Evolutionary conservation across 2,888 invertebrate genomes (phyloP), one percentile per base, ranked within the genome.

Genomic region (Drosophila mimica): DNA sequence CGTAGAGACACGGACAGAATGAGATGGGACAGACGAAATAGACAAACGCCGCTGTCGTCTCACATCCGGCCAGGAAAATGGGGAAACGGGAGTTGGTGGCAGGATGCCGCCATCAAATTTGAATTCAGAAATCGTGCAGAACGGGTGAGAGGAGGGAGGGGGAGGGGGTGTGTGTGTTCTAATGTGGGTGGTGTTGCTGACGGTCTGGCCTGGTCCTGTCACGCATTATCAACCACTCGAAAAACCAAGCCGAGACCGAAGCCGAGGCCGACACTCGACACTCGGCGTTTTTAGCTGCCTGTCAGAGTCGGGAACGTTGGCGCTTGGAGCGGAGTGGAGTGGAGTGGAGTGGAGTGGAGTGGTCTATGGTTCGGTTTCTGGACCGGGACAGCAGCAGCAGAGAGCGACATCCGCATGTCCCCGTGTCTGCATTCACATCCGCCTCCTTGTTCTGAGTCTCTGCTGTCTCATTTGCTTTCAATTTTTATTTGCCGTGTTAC

Each of bases 401-500:
- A 56, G 13, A 60, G 51, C 46, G 54, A 68, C 81, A 69, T 74
- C 66, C 71, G 81, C 63, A 61, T 68, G 82, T 88, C 63, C 68
- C 59, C 61, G 54, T 67, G 63, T 71, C 70, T 66, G 76, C 68
- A 63, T 57, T 70, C 61, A 73, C 57, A 62, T 43, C 74, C 73
- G 60, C 53, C 63, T 73, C 76, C 78, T 67, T 72, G 82, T 80
- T 63, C 76, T 71, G 17, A 71, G 87, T 89, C 81, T 76, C 85
- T 74, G 73, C 89, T 88, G 89, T 84, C 88, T 82, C 86, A 81
- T 88, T 89, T 88, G 86, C 85, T 86, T 86, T 84, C 89, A 84
- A 89, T 86, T 89, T 86, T 86, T 87, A 89, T 86, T 89, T 86
- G 82, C 82, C 89, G 75, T 89, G 89, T 88, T 83, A 85, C 88